phyloP scores from a whole-genome alignment of 2,113 vertebrate species.

The Pelobates fuscus region DNA sequence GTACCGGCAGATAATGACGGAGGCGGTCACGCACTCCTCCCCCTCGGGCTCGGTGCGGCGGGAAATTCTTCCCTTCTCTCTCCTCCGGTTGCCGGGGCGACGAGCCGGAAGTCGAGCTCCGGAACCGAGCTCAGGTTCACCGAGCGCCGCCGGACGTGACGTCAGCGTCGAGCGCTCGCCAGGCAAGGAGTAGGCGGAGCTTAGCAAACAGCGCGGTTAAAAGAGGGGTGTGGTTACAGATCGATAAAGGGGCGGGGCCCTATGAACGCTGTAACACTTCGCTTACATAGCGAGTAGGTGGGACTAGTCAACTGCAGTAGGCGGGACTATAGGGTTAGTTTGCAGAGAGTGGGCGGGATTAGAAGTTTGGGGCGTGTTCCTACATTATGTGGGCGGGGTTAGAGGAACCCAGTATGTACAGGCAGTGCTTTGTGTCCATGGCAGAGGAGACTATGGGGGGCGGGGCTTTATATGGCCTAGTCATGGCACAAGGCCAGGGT shows the following conservation, averaged over 20 bases:
- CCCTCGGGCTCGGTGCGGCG: neutral
- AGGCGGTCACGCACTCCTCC: too few relatives aligned
- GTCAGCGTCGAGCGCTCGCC: neutral
- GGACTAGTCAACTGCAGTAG: neutral
- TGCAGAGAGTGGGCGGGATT: too few relatives aligned
- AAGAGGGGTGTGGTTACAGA: neutral
- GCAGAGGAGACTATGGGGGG: too few relatives aligned
- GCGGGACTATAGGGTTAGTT: neutral
- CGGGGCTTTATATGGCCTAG: too few relatives aligned
- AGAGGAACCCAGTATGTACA: too few relatives aligned
- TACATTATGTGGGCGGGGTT: too few relatives aligned
- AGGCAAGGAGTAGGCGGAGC: neutral
- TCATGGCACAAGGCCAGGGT: too few relatives aligned
- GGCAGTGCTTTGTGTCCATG: too few relatives aligned
- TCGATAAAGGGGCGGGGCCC: neutral
- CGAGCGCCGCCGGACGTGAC: conserved; percentile 12
- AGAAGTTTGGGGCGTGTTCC: too few relatives aligned
- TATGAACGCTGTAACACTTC: neutral
- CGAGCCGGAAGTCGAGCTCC: conserved; percentile 25
- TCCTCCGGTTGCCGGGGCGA: conserved; percentile 38
- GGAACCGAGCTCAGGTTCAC: conserved; percentile 25
- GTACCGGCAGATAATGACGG: too few relatives aligned
- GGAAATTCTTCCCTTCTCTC: conserved; percentile 7
- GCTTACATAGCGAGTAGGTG: neutral
- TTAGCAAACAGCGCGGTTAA: neutral